Evolutionary conservation across 2,113 vertebrate genomes (phyloP).

Genomic region (Caracal caracal): DNA sequence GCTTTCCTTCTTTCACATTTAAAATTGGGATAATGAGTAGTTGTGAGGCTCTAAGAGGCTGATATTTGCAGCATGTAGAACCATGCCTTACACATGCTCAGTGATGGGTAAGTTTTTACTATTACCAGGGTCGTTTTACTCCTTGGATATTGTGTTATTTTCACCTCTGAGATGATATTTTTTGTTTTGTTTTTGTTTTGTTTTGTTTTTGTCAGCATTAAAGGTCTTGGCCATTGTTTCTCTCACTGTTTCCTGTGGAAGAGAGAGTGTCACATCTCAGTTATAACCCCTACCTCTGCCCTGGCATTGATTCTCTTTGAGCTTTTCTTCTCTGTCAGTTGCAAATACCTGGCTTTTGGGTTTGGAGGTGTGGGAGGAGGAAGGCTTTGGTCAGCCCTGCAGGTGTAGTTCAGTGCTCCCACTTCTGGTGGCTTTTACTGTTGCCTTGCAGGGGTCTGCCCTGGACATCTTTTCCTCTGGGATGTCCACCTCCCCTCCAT

Average conservation of each 20-base stretch:
- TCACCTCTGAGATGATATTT: not conserved
- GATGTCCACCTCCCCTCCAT: accelerated
- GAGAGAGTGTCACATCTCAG: not conserved
- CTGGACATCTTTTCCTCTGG: not conserved
- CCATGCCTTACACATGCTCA: not conserved
- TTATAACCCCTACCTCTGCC: not conserved
- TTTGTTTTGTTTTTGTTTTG: not conserved
- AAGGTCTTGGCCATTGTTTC: not conserved
- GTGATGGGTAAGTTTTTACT: not conserved
- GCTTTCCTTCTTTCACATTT: not conserved
- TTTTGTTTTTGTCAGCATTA: not conserved
- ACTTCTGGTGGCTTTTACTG: too few species aligned
- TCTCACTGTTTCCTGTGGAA: not conserved
- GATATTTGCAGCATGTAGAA: not conserved
- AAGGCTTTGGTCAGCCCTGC: not conserved
- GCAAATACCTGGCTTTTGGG: not conserved
- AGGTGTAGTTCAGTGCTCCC: not conserved
- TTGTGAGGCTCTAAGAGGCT: not conserved
- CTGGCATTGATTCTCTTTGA: not conserved
- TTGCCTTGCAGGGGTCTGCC: not conserved
- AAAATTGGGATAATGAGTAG: not conserved
- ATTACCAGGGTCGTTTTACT: not conserved
- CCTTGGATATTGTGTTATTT: not conserved
- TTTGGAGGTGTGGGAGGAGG: not conserved
- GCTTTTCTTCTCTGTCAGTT: not conserved